phyloP scores from a whole-genome alignment of 2,113 vertebrate species.

The Apaloderma vittatum region DNA sequence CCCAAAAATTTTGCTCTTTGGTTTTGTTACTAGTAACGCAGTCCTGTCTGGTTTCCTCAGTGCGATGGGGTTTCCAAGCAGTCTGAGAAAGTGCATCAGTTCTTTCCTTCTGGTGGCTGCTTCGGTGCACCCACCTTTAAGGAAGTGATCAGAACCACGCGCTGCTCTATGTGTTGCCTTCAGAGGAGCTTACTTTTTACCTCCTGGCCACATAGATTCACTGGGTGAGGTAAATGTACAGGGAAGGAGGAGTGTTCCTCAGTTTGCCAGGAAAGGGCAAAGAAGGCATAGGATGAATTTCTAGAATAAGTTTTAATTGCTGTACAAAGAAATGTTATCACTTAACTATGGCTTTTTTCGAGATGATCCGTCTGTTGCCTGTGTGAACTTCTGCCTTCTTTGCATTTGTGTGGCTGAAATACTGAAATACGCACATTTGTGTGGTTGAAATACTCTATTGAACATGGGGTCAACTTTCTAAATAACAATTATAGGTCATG shows the following conservation, averaged over 20 bases:
- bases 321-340: not conserved
- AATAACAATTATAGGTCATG: not conserved
- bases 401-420: not conserved
- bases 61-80: not conserved
- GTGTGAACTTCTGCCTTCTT: not conserved
- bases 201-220: not conserved
- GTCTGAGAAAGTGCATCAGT: not conserved
- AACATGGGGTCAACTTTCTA: not conserved
- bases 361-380: not conserved
- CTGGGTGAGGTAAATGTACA: not conserved
- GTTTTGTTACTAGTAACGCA: constrained; percentile 9
- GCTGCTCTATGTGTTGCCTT: not conserved
- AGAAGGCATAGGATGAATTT: not conserved
- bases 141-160: not conserved
- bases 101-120: not conserved
- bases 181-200: not conserved
- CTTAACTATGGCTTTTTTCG: not conserved
- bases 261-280: not conserved
- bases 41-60: constrained; percentile 4
- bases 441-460: not conserved
- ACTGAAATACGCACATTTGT: not conserved
- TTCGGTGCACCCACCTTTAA: not conserved
- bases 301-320: not conserved
- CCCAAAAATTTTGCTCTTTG: constrained; percentile 24
- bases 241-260: not conserved